phyloP scores from a whole-genome alignment of 2,888 invertebrate species.

The Matsumyia berberina region DNA sequence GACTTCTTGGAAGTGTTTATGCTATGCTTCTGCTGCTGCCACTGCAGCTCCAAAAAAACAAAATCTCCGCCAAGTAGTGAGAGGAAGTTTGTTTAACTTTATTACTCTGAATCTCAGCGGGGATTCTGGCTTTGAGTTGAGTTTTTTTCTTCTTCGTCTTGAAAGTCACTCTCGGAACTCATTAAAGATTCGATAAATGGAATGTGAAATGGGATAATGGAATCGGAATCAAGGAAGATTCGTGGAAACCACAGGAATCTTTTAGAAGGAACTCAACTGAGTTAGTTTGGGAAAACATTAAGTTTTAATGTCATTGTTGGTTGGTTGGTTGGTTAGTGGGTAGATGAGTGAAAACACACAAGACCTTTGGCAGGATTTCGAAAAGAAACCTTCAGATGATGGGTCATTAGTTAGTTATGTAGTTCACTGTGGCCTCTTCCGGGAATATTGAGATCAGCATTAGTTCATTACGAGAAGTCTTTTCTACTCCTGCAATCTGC shows the following conservation, averaged over 20 bases:
- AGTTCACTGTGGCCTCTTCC: no score
- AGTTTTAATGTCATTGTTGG: not conserved
- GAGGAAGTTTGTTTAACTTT: conserved; percentile 53
- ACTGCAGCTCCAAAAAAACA: conserved; percentile 29
- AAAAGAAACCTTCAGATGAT: no score
- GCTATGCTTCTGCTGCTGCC: not conserved
- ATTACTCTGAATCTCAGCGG: conserved; percentile 30
- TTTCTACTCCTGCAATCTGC: no score
- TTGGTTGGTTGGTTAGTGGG: not conserved
- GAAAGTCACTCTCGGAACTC: conserved; percentile 10
- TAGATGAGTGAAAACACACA: no score
- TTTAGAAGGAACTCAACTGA: not conserved
- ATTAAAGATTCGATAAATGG: conserved; percentile 30
- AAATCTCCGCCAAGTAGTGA: conserved; percentile 12
- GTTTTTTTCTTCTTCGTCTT: conserved; percentile 17
- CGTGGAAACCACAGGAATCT: not conserved
- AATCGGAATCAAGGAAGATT: not conserved
- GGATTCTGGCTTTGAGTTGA: not conserved
- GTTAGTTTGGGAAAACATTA: not conserved
- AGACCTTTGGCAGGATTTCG: no score
- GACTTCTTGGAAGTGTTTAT: conserved; percentile 5
- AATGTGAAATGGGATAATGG: conserved; percentile 20
- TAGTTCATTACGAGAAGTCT: no score
- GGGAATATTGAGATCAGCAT: no score
- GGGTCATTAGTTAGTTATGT: no score